Percentiles rank a stretch among this genome's conserved stretches.
phyloP scores from a whole-genome alignment of 2,113 vertebrate genomes.

The Lycaon pictus region DNA sequence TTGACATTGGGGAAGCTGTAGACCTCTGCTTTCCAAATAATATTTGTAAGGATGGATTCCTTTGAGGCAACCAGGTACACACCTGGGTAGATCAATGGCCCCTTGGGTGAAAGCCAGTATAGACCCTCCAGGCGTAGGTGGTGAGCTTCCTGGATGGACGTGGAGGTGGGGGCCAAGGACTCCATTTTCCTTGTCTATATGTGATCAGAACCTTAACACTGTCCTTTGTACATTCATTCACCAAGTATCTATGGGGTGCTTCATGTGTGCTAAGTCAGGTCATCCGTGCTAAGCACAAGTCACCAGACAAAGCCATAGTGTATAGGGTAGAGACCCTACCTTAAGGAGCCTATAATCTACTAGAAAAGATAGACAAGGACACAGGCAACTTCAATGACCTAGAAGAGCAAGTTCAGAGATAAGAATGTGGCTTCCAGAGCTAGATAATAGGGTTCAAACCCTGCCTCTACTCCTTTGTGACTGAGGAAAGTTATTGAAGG shows the following conservation, averaged over 20 bases:
- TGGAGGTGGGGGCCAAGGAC: no score
- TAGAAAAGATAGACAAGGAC: background rate
- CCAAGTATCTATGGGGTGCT: background rate
- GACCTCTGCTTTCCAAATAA: background rate
- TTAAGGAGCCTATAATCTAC: background rate
- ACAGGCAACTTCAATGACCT: no score
- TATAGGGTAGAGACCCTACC: background rate
- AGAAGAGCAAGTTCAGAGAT: background rate
- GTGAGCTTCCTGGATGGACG: background rate
- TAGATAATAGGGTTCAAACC: background rate
- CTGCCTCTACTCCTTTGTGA: background rate
- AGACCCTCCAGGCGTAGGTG: background rate
- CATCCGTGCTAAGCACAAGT: background rate
- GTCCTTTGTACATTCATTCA: background rate
- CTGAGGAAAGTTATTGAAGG: background rate
- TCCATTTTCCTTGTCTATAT: background rate
- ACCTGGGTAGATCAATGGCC: background rate
- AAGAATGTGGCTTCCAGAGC: background rate
- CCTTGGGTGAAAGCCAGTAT: no score
- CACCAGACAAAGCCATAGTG: background rate
- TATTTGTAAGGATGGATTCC: background rate
- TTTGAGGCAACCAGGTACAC: accelerated
- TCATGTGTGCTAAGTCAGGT: background rate
- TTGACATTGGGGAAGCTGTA: background rate
- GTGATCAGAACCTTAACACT: background rate